Conservation (phyloP, 92 coral and sea anemone species). For the Porites divaricata region DNA sequence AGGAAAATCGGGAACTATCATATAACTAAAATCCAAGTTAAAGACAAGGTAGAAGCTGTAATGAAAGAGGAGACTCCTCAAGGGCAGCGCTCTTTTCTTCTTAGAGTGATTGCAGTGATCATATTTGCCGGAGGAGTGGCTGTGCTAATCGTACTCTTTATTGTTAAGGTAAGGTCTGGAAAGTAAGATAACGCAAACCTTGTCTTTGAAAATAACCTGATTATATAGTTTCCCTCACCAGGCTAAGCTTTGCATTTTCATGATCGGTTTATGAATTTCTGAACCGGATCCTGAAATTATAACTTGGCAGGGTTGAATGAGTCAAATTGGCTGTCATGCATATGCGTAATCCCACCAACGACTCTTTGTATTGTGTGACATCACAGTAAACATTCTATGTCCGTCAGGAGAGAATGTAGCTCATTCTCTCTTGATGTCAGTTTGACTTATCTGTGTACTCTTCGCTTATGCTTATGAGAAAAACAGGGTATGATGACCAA, state of each 20-base stretch:
- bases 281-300: too few relatives aligned
- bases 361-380: too few relatives aligned
- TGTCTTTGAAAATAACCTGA: not conserved
- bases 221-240: not conserved
- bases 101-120: conserved; percentile 12
- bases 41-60: not conserved
- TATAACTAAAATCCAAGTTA: not conserved
- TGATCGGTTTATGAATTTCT: too few relatives aligned
- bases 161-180: conserved; percentile 7
- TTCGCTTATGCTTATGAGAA: too few relatives aligned
- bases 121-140: conserved; percentile 15
- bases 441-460: too few relatives aligned
- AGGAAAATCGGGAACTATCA: conserved; percentile 15
- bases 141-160: conserved; percentile 17
- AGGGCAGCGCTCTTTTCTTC: not conserved
- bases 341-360: too few relatives aligned
- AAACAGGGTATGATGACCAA: too few relatives aligned
- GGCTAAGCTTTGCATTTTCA: not conserved
- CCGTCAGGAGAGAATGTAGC: too few relatives aligned
- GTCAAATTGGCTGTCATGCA: too few relatives aligned
- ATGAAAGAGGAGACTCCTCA: conserved; percentile 3
- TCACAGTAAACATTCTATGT: too few relatives aligned
- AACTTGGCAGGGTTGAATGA: too few relatives aligned
- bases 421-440: too few relatives aligned
- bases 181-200: not conserved